Evolutionary conservation across 2,888 invertebrate species (phyloP).

Genomic region (Cerceris rybyensis): DNA sequence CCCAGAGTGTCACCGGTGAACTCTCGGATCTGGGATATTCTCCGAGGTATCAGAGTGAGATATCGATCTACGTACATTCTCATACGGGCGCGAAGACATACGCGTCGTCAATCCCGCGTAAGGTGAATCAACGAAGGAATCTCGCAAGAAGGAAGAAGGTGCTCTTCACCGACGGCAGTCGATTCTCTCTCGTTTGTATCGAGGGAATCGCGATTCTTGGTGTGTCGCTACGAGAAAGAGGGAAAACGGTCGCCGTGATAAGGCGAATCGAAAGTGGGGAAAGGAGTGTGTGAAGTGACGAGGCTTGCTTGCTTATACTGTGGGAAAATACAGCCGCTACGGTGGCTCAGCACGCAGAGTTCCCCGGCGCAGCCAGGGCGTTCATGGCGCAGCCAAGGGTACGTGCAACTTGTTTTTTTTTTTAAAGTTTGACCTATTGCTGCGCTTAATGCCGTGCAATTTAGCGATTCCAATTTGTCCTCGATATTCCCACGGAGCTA

Average conservation of each 20-base stretch:
- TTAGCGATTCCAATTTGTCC: not conserved
- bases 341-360: conserved; percentile 84
- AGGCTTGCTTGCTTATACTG: conserved; percentile 67
- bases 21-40: conserved; percentile 39
- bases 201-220: not conserved
- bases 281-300: conserved; percentile 68
- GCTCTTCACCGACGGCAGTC: conserved; percentile 24
- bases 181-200: not conserved
- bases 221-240: conserved; percentile 23
- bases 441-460: not conserved
- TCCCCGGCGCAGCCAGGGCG: conserved; percentile 88
- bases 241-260: conserved; percentile 42
- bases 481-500: too few species aligned
- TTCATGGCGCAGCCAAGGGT: conserved; percentile 96
- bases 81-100: too few species aligned
- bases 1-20: conserved; percentile 37
- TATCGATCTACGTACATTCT: too few species aligned
- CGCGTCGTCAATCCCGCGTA: too few species aligned
- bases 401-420: conserved; percentile 82
- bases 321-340: conserved; percentile 82
- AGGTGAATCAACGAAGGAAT: too few species aligned
- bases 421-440: not conserved
- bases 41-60: too few species aligned
- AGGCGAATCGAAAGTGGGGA: conserved; percentile 41
- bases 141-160: not conserved